Evolutionary conservation across 2,113 vertebrate species (phyloP).

Genomic region (Notothenia coriiceps): DNA sequence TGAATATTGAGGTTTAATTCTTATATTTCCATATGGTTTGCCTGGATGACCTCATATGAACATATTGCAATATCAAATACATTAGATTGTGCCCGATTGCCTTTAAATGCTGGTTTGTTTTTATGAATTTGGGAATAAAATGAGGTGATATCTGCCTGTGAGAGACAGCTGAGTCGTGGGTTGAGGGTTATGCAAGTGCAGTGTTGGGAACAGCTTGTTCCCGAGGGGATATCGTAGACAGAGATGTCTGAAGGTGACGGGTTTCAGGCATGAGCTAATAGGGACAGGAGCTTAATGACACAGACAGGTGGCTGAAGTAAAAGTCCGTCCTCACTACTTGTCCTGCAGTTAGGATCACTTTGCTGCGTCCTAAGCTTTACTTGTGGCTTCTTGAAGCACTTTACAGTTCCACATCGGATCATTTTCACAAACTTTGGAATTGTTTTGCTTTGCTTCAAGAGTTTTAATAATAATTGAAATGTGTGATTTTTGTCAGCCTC

Average conservation of each 20-base stretch:
- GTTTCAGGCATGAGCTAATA: slow-evolving; percentile 51
- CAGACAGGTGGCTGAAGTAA: slow-evolving; percentile 43
- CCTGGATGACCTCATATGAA: not conserved
- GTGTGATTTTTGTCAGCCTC: slow-evolving; percentile 61
- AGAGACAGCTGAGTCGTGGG: slow-evolving; percentile 38
- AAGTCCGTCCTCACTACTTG: slow-evolving; percentile 10
- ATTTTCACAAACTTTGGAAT: not conserved
- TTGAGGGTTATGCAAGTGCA: slow-evolving; percentile 12
- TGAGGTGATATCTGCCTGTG: not conserved
- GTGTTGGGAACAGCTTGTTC: slow-evolving; percentile 44
- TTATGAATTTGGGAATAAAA: not conserved
- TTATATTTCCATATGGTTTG: not conserved
- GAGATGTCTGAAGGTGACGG: slow-evolving; percentile 47
- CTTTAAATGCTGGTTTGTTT: not conserved
- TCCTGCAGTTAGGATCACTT: not conserved
- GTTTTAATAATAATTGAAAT: not conserved
- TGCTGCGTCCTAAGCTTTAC: not conserved
- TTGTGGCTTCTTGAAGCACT: not conserved
- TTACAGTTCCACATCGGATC: not conserved
- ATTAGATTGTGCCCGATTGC: not conserved
- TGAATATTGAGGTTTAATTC: not conserved
- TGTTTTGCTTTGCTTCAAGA: not conserved
- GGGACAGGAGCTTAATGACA: slow-evolving; percentile 54
- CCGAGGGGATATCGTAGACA: slow-evolving; percentile 3
- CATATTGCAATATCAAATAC: not conserved